Base-by-base conservation (phyloP, 1,140 invertebrate species). In the Saccostrea echinata region DNA sequence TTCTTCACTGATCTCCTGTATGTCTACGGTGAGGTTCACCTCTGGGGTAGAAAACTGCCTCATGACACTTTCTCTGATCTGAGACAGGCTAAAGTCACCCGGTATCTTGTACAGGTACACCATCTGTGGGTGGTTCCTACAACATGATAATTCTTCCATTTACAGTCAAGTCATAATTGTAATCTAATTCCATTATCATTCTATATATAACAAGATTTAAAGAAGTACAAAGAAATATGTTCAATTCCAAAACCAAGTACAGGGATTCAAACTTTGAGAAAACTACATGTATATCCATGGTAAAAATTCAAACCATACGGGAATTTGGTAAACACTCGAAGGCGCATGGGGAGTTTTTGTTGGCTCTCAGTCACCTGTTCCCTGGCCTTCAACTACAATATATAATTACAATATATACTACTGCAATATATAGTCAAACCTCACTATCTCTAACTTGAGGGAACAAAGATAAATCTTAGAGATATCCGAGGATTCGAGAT, bases 61-160 rank as follows among this genome's bases (percentile, higher is more conserved):
- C 98, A 99, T 99, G 94, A 99, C 99, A 94, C 98, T 99, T 94
- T 99, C 99, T 57, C 99, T 96, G 0, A 99, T 98, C 95, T 99
- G 99, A 24, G 99, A 98, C 33, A 99, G 95, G 93, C 97, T 97
- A 92, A 99, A 99, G 94, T 99, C 99, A 12, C 97, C 98, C 0
- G 98, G 98, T 21, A 99, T 97, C 96, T 98, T 98, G 94, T 99
- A 98, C 21, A 99, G 95, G 88, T 97, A 97, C 0, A 99, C 98
- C 99, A 99, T 99, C 95, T 99, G 98, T 8, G 99, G 99, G 92
- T 98, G 98, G 92, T 99, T 98, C 0, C 94, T 95, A 88, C 9
- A 91, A 91, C 89, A 53, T 57, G 88, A 61, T 1, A 85, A 27
- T 21, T 30, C 51, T 21, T 0, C 43, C 9, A 9, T 43, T 43